Evolutionary conservation across 2,113 vertebrate species (phyloP).

Genomic region (Strix aluco): DNA sequence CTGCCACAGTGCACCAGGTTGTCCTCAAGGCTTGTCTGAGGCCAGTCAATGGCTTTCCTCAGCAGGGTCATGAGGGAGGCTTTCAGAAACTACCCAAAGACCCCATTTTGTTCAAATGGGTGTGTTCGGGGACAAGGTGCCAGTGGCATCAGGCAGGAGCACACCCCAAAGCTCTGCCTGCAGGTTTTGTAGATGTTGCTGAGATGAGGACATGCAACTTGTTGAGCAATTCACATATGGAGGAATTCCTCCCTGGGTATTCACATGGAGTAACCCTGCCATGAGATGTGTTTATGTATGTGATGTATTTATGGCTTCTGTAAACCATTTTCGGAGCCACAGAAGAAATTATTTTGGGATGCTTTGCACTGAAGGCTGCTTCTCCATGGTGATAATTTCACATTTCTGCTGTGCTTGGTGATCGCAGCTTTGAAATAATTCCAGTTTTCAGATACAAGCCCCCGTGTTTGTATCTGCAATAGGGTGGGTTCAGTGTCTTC

Average conservation of each 20-base stretch:
- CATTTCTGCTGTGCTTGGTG: not conserved
- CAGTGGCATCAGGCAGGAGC: not conserved
- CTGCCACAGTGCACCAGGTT: not conserved
- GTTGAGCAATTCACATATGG: not conserved
- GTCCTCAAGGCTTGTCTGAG: not conserved
- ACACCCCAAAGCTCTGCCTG: not conserved
- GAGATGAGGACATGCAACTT: not conserved
- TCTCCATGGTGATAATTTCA: slow-evolving; percentile 31
- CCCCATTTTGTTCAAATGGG: not conserved
- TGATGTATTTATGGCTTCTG: not conserved
- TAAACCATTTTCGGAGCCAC: not conserved
- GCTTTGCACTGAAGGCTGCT: not conserved
- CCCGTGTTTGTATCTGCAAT: not conserved
- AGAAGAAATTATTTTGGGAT: not conserved
- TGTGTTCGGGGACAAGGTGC: not conserved
- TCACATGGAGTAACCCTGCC: not conserved
- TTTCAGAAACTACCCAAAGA: not conserved
- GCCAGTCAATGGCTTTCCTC: not conserved
- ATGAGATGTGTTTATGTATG: not conserved
- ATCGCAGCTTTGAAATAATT: not conserved
- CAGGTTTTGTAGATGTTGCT: not conserved
- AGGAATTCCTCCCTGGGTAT: not conserved
- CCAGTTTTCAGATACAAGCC: not conserved
- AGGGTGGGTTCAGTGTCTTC: not conserved
- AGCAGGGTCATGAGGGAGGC: not conserved